Conservation (phyloP, 2,113 vertebrate genomes). For the Sciurus niger region DNA sequence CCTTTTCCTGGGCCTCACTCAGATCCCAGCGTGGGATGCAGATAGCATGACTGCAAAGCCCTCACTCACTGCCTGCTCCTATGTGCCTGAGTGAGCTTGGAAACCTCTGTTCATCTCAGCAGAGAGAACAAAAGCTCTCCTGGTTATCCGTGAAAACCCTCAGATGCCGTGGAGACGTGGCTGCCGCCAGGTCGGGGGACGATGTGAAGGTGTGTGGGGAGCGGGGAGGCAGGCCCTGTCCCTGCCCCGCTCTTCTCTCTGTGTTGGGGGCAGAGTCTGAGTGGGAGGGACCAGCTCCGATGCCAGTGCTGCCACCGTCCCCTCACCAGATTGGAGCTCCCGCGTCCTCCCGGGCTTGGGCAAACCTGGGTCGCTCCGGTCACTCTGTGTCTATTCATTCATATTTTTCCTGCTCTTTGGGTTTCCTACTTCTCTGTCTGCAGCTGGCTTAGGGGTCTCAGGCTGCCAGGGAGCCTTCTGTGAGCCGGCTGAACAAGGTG, state of each 20-base stretch:
- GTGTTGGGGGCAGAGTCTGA: no score
- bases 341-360: rapidly evolving
- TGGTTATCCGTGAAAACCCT: not conserved
- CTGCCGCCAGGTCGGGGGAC: not conserved
- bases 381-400: no score
- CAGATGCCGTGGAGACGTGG: rapidly evolving
- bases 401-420: no score
- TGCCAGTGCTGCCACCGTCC: not conserved
- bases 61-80: rapidly evolving
- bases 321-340: not conserved
- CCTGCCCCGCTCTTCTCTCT: not conserved
- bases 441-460: not conserved
- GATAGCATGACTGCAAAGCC: not conserved
- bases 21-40: not conserved
- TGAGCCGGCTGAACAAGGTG: not conserved
- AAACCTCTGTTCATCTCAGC: not conserved
- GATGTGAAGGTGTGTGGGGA: not conserved
- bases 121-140: not conserved
- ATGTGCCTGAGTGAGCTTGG: not conserved
- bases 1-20: not conserved
- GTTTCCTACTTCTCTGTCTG: not conserved
- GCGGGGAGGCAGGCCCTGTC: no score
- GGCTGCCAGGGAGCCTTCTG: not conserved
- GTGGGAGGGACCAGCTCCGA: not conserved
- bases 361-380: no score